Evolutionary conservation across 1,140 invertebrate species (phyloP), one percentile per base, ranked within the genome.

Genomic region (Planococcus citri): DNA sequence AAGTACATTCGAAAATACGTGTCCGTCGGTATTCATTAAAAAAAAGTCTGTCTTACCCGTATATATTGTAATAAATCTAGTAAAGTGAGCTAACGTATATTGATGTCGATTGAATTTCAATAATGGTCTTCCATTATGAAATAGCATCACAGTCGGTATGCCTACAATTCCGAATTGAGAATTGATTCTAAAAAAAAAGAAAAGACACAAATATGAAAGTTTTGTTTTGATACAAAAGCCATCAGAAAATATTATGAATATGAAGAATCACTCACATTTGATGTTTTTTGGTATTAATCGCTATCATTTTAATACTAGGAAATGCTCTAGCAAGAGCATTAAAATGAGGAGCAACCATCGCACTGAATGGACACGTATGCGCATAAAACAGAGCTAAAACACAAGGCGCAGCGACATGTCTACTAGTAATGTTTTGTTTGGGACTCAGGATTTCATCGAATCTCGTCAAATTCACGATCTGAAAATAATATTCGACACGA

Each of bases 91-190:
- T 27, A 94, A 81, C 20, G 85, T 89, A 73, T 92, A 90, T 68
- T 89, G 84, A 12, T 90, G 89, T 21, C 87, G 87, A 80, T 96
- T 95, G 72, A 90, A 95, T 79, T 92, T 91, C 0, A 87, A 88
- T 27, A 92, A 84, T 25, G 91, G 85, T 76, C 90, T 85, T 0
- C 92, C 92, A 80, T 95, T 95, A 76, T 97, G 94, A 75, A 97
- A 93, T 69, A 98, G 82, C 79, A 97, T 85, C 12, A 97, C 77
- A 37, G 93, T 95, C 41, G 94, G 94, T 25, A 97, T 88, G 21
- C 91, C 92, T n/a, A 95, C 87, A 72, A 96, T 91, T 21, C 94
- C 94, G 82, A 93, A 95, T 75, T 93, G 89, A 0, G 92, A 90
- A 79, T 95, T 95, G 33, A 94, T 89, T 61, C 88, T 86, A 73